Base-by-base conservation (phyloP, 2,888 invertebrate genomes). In the Drosophila mimica region DNA sequence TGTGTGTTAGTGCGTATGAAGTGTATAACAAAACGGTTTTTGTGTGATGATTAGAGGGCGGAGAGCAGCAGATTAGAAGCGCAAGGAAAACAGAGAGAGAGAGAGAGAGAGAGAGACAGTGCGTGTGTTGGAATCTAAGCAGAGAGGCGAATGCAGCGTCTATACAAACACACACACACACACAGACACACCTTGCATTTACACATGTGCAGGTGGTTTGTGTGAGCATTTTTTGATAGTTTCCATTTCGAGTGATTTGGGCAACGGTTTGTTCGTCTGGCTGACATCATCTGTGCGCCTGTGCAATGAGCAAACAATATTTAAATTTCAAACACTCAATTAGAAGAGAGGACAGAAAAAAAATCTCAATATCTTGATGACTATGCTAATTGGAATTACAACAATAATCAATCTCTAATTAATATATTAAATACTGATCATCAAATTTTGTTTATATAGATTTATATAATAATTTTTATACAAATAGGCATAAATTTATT, bases 211-310 rank as follows among this genome's bases (percentile, higher is more conserved):
- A 85, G 72, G 81, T 76, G 20, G 53, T 36, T 43, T 65, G 38
- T 38, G 62, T 20, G 59, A 43, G 60, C 46, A 67, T 73, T 72
- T 73, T 56, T 66, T 40, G n/a, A 56, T 60, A 31, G 56, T 69
- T 67, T 72, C 31, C 38, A 59, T 57, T 68, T 70, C 62, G 51
- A 43, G 36, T 38, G 34, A 48, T 62, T 76, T 70, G 40, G 31
- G 43, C 51, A 66, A 66, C 61, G 33, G 34, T 70, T 56, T 52
- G 36, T 31, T 48, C 36, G 51, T 57, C 64, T 33, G 31, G 17
- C 69, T 74, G 38, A 11, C 31, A 11, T 53, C 17, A 20, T 73
- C 89, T 86, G 86, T 13, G 81, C 87, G 79, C 86, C 86, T 89
- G 70, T 72, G 68, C 56, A 4, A 15, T 48, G 60, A 62, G 28